phyloP scores from a whole-genome alignment of 2,888 invertebrate species.

The Nyleta sp. region DNA sequence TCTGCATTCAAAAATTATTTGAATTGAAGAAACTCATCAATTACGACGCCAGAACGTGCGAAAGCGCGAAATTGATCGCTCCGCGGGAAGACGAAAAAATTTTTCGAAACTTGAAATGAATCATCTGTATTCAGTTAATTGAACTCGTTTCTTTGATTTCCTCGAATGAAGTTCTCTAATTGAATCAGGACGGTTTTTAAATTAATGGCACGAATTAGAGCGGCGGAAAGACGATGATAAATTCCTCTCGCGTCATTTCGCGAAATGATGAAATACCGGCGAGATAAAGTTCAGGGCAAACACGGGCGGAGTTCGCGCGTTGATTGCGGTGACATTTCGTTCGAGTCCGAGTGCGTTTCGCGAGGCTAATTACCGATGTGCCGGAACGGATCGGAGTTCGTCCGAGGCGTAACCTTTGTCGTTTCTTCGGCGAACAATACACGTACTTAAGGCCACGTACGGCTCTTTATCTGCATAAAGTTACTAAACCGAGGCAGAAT shows the following conservation, averaged over 20 bases:
- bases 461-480: slow-evolving; percentile 52
- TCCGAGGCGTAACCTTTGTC: slow-evolving; percentile 44
- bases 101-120: slow-evolving; percentile 22
- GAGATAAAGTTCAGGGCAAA: slow-evolving; percentile 27
- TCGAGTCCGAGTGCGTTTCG: slow-evolving; percentile 32
- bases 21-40: too few relatives aligned
- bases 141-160: slow-evolving; percentile 12
- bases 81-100: background rate
- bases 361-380: slow-evolving; percentile 39
- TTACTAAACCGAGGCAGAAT: slow-evolving; percentile 53
- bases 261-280: slow-evolving; percentile 22
- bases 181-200: slow-evolving; percentile 31
- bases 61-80: background rate
- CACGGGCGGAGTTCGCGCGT: background rate
- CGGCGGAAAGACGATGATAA: slow-evolving; percentile 26
- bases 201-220: slow-evolving; percentile 40
- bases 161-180: slow-evolving; percentile 26
- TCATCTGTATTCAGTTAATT: slow-evolving; percentile 24
- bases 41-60: too few relatives aligned
- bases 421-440: slow-evolving; percentile 33
- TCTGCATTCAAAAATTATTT: too few relatives aligned
- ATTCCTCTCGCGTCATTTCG: slow-evolving; percentile 21
- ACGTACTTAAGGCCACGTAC: slow-evolving; percentile 47
- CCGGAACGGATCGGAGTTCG: slow-evolving; percentile 11
- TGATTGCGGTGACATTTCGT: slow-evolving; percentile 31